Conservation (phyloP, 2,888 invertebrate genomes). For the Ferrisia virgata region DNA sequence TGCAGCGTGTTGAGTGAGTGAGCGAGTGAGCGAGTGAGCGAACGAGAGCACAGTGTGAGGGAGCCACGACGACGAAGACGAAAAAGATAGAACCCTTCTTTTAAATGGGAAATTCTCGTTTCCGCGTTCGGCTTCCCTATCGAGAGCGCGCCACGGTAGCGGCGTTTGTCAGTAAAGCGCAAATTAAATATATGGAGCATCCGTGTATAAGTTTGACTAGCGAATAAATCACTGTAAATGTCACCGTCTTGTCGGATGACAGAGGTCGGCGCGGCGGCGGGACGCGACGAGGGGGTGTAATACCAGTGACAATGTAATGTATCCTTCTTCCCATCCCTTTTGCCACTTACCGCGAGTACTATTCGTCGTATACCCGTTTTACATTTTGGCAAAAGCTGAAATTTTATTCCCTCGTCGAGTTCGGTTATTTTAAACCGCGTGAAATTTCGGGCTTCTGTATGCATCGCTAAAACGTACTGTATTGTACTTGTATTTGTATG, state of each 20-base stretch:
- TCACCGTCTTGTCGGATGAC: conserved; percentile 46
- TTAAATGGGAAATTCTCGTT: conserved; percentile 43
- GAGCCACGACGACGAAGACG: neutral
- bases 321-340: conserved; percentile 24
- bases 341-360: neutral
- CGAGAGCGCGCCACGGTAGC: conserved; percentile 43
- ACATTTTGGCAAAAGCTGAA: conserved; percentile 41
- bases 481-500: too few relatives aligned
- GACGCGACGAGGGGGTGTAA: conserved; percentile 34
- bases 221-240: conserved; percentile 48
- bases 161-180: conserved; percentile 46
- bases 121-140: conserved; percentile 33
- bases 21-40: neutral
- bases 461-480: too few relatives aligned
- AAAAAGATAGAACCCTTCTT: conserved; percentile 13
- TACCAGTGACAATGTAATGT: conserved; percentile 38
- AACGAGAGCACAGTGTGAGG: neutral
- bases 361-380: conserved; percentile 15
- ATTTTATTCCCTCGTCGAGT: conserved; percentile 39
- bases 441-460: conserved; percentile 1
- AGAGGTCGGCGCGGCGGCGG: conserved; percentile 19
- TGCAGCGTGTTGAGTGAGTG: neutral
- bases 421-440: conserved; percentile 36
- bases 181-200: conserved; percentile 49
- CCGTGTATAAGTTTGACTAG: conserved; percentile 49